Evolutionary conservation across 1,140 invertebrate genomes (phyloP).

Genomic region (Adoxophyes honmai): DNA sequence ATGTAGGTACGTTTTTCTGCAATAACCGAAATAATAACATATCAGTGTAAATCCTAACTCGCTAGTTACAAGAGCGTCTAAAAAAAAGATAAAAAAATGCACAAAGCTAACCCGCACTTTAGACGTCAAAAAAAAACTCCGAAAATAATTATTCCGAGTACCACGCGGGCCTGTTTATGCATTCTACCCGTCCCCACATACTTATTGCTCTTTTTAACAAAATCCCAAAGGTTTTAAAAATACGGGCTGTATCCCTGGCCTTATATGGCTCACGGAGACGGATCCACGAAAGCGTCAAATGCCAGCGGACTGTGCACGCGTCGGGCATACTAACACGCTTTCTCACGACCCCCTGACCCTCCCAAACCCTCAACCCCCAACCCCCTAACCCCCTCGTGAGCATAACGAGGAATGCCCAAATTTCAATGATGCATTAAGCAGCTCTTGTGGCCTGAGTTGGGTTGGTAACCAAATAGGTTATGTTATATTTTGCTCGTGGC

Average conservation of each 20-base stretch:
- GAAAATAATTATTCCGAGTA: background rate
- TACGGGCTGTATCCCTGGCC: background rate
- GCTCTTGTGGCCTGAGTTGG: background rate
- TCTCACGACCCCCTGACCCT: background rate
- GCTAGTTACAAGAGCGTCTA: background rate
- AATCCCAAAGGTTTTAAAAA: slow-evolving; percentile 12
- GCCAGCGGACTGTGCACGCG: slow-evolving; percentile 4
- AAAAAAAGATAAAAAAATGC: no score
- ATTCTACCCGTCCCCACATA: background rate
- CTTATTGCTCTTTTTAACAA: slow-evolving; percentile 12
- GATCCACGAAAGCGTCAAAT: slow-evolving; percentile 7
- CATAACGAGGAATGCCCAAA: slow-evolving; percentile 12
- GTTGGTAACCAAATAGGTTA: background rate
- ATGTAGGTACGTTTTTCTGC: background rate
- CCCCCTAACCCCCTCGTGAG: background rate
- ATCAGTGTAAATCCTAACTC: no score
- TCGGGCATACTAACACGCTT: slow-evolving; percentile 5
- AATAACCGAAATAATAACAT: no score
- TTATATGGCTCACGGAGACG: background rate
- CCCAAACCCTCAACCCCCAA: background rate
- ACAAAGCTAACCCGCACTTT: no score
- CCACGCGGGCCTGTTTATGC: background rate
- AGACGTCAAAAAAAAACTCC: no score
- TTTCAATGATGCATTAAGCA: slow-evolving; percentile 15
- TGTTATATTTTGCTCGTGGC: slow-evolving; percentile 7